phyloP scores from a whole-genome alignment of 2,113 vertebrate species.

The Gasterosteus nipponicus region DNA sequence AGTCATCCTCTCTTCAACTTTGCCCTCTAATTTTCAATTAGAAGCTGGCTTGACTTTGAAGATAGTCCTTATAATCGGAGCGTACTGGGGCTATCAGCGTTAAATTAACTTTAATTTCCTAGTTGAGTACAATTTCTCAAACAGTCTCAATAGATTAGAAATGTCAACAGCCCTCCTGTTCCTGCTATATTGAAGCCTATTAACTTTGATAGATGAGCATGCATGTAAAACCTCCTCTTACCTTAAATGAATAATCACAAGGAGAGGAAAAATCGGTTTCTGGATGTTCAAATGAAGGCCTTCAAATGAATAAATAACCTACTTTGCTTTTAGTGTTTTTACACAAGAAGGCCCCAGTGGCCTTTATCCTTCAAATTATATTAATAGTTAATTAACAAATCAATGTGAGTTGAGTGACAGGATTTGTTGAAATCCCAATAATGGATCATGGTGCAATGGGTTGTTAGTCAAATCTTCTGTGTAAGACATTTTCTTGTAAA shows the following conservation, averaged over 20 bases:
- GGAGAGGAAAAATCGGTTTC: neutral
- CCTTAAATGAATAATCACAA: conserved; percentile 14
- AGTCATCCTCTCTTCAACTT: neutral
- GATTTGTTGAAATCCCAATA: conserved; percentile 26
- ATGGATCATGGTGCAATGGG: conserved; percentile 4
- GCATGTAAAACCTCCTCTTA: conserved; percentile 11
- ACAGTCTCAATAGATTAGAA: neutral
- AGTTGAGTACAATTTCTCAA: neutral
- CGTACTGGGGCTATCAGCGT: neutral
- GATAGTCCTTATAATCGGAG: no score
- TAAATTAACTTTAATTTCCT: neutral
- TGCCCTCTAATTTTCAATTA: neutral
- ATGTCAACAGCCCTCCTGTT: neutral
- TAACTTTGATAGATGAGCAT: neutral
- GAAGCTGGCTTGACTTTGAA: neutral
- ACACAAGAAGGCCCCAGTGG: conserved; percentile 12
- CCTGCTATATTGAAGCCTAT: neutral
- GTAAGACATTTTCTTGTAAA: conserved; percentile 31
- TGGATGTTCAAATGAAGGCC: conserved; percentile 22
- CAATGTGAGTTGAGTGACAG: conserved; percentile 34
- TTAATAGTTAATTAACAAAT: conserved; percentile 42
- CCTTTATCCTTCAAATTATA: conserved; percentile 47
- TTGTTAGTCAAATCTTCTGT: neutral
- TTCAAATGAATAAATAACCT: conserved; percentile 58
- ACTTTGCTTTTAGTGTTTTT: conserved; percentile 47